Evolutionary conservation across 2,113 vertebrate species (phyloP).

Genomic region (Apeltes quadracus): DNA sequence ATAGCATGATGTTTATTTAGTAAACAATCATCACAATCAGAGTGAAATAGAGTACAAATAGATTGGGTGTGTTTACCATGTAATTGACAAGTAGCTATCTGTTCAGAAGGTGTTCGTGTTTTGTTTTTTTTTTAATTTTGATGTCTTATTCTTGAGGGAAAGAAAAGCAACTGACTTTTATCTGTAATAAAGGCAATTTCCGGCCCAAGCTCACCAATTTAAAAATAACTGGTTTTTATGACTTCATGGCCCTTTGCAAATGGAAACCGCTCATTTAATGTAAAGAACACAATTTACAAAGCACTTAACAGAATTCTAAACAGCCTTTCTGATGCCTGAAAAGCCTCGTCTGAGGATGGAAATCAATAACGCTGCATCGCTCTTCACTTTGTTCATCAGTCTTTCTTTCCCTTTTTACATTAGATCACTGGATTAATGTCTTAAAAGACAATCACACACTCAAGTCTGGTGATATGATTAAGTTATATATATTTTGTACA

Average conservation of each 20-base stretch:
- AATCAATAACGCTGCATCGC: constrained; percentile 73
- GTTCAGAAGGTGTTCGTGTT: too few species aligned
- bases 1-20: neutral
- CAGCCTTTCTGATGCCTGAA: constrained; percentile 68
- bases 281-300: constrained; percentile 75
- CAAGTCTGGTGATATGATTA: constrained; percentile 22
- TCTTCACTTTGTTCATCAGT: constrained; percentile 61
- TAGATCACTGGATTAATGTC: constrained; percentile 56
- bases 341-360: constrained; percentile 56
- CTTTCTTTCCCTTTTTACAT: constrained; percentile 58
- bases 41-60: neutral
- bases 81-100: too few species aligned
- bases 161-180: constrained; percentile 32
- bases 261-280: constrained; percentile 71
- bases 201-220: constrained; percentile 48
- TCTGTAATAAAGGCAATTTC: constrained; percentile 51
- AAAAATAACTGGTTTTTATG: constrained; percentile 76
- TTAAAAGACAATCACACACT: constrained; percentile 27
- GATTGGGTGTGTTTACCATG: too few species aligned
- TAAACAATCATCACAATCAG: neutral
- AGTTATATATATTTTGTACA: constrained; percentile 7
- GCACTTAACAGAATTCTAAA: constrained; percentile 79
- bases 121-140: too few species aligned
- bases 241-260: constrained; percentile 62
- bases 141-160: constrained; percentile 23